A percentile compares a stretch with the other conserved stretches of the same genome.
Evolutionary conservation across 2,797 vertebrate genomes (phyloP).

Genomic region (Odontamblyopus rebecca): DNA sequence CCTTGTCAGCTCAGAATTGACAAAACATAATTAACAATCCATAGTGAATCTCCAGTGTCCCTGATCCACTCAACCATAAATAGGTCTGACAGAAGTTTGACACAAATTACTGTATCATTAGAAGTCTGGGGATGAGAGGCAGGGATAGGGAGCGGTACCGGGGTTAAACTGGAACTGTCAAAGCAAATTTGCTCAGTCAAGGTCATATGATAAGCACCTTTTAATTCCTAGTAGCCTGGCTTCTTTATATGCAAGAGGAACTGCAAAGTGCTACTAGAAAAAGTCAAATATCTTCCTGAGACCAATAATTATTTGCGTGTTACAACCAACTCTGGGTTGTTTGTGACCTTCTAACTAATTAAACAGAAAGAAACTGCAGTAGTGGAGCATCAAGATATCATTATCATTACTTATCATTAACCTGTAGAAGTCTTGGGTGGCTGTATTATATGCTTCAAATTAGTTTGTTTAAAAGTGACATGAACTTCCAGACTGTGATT

Average conservation of each 20-base stretch:
- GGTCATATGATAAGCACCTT: constrained; percentile 21
- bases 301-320: background rate
- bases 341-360: background rate
- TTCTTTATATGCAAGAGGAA: background rate
- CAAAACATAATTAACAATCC: constrained; percentile 39
- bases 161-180: constrained; percentile 9
- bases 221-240: background rate
- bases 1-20: constrained; percentile 50
- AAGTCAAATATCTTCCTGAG: background rate
- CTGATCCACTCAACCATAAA: constrained; percentile 39
- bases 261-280: background rate
- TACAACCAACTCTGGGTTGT: background rate
- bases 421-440: background rate
- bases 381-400: background rate
- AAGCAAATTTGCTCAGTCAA: constrained; percentile 23
- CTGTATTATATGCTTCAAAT: background rate
- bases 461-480: background rate
- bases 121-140: constrained; percentile 25
- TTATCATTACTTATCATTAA: background rate
- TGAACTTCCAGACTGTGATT: background rate
- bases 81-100: constrained; percentile 42
- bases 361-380: background rate
- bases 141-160: constrained; percentile 7
- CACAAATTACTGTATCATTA: constrained; percentile 28
- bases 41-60: constrained; percentile 20